Evolutionary conservation across 2,797 vertebrate genomes (phyloP).

Genomic region (Channa striata): DNA sequence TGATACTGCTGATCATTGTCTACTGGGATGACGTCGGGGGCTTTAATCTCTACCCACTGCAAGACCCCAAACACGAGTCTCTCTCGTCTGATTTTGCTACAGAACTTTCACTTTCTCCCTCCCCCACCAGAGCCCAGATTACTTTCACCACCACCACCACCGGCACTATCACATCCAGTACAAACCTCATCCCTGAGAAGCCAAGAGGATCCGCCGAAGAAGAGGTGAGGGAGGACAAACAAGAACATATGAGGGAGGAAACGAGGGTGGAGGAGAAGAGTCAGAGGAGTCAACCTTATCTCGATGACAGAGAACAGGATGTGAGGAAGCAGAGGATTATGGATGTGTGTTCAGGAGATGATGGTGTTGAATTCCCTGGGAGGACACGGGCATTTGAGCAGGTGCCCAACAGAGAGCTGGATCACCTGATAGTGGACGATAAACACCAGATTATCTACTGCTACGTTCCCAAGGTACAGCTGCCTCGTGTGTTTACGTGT

Average conservation of each 20-base stretch:
- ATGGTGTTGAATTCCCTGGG: constrained; percentile 84
- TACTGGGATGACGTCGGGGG: constrained; percentile 93
- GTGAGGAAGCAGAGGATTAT: constrained; percentile 74
- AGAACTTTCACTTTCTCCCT: fast-evolving
- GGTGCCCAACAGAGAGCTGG: constrained; percentile 91
- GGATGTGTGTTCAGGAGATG: constrained; percentile 86
- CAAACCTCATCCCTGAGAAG: background rate
- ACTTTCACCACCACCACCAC: background rate
- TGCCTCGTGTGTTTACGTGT: background rate
- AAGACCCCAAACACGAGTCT: constrained; percentile 43
- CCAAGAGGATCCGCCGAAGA: background rate
- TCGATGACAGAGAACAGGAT: constrained; percentile 45
- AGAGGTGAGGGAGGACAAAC: constrained; percentile 11
- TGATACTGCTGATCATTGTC: constrained; percentile 91
- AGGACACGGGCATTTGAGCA: constrained; percentile 90
- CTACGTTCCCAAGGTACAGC: constrained; percentile 91
- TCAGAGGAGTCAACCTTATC: background rate
- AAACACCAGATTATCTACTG: constrained; percentile 94
- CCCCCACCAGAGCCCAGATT: constrained; percentile 12
- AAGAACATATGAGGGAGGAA: constrained; percentile 20
- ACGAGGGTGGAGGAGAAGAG: constrained; percentile 15
- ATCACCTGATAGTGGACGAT: constrained; percentile 95
- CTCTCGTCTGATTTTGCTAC: background rate
- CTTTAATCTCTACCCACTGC: constrained; percentile 62
- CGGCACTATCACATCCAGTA: constrained; percentile 1